phyloP scores from a whole-genome alignment of 2,797 vertebrate genomes.

The Falco cherrug region DNA sequence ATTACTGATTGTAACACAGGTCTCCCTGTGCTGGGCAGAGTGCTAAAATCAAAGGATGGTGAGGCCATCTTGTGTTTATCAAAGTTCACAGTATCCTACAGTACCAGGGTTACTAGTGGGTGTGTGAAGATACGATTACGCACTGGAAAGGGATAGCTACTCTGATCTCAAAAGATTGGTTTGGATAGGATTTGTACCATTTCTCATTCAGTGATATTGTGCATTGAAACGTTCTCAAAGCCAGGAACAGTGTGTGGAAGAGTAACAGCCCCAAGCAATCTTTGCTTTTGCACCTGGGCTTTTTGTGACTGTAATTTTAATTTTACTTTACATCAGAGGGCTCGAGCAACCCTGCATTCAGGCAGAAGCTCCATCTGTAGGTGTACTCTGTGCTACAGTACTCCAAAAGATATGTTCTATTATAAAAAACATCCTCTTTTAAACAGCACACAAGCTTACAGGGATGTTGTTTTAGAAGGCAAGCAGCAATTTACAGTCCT shows the following conservation, averaged over 20 bases:
- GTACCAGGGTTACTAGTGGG: neutral
- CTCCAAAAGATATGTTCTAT: neutral
- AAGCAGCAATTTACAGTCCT: neutral
- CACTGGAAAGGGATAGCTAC: neutral
- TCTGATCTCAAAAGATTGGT: neutral
- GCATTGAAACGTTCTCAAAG: neutral
- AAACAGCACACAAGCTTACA: neutral
- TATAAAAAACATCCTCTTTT: neutral
- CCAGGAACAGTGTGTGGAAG: neutral
- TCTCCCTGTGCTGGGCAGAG: neutral
- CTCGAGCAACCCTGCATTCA: neutral
- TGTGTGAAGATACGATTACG: neutral
- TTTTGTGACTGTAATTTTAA: constrained; percentile 12
- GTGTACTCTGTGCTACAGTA: neutral
- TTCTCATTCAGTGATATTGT: neutral
- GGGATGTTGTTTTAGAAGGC: neutral
- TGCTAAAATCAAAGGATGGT: neutral
- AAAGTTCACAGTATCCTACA: neutral
- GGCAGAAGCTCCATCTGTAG: neutral
- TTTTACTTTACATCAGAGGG: constrained; percentile 5
- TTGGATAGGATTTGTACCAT: neutral
- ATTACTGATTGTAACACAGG: neutral
- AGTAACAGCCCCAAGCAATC: neutral
- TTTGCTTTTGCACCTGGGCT: neutral
- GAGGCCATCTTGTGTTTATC: neutral